These are phyloP conservation scores for Clarias macrocephalus DNA, from an alignment of 2,113 vertebrate genomes.

Conservation along the genomic window DNA sequence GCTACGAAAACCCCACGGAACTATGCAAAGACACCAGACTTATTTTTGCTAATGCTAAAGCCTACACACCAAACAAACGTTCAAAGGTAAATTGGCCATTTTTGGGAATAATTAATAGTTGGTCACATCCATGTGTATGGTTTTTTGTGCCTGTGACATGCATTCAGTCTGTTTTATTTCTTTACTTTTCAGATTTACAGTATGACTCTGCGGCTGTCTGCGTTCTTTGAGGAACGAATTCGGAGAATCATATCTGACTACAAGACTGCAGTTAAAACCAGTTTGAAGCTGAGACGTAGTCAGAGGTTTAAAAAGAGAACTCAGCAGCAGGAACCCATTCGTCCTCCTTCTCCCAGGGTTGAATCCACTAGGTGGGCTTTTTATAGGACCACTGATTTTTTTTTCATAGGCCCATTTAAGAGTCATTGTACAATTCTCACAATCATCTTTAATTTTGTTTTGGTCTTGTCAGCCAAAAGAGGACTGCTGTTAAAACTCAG, in stretches of 20 bases:
- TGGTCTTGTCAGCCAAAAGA: conserved; percentile 65
- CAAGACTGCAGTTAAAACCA: conserved; percentile 88
- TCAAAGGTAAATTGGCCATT: conserved; percentile 80
- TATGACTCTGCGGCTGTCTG: conserved; percentile 94
- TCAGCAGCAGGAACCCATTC: conserved; percentile 69
- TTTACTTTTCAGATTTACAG: conserved; percentile 85
- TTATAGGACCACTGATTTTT: not conserved
- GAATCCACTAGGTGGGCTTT: conserved; percentile 13
- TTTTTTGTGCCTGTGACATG: no score
- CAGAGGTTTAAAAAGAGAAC: conserved; percentile 80
- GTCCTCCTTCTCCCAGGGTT: not conserved
- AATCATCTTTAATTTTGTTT: not conserved
- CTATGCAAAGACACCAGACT: conserved; percentile 92
- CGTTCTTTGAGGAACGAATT: conserved; percentile 92
- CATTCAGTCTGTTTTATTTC: not conserved
- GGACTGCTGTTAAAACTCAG: conserved; percentile 81
- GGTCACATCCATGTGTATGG: no score
- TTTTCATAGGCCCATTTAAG: not conserved
- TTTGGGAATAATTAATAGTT: not conserved
- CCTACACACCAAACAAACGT: conserved; percentile 94
- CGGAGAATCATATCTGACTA: conserved; percentile 87
- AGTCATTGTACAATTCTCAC: no score
- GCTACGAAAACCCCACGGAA: conserved; percentile 89
- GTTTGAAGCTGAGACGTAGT: conserved; percentile 81
- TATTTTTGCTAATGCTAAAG: conserved; percentile 95